Evolutionary conservation across 2,113 vertebrate genomes (phyloP), one percentile per base, ranked within the genome.

Genomic region (Naja naja): DNA sequence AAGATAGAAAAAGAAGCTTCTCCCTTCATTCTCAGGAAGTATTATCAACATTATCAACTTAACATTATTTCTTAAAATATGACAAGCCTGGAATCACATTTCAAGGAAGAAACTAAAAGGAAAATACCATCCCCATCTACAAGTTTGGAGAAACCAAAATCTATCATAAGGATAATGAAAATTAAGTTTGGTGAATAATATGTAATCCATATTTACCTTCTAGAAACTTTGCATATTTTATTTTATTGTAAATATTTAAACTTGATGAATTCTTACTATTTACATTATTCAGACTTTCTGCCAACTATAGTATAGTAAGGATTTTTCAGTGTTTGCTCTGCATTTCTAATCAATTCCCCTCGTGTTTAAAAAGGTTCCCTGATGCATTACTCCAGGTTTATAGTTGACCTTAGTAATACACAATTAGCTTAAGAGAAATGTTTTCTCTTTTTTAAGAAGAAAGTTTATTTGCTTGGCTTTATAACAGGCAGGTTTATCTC

Each of bases 341-440:
- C 93, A 74, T 52, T 96, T 92, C 47, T 92, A 96, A 95, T 96
- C 96, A 95, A 94, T 8, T 56, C 4, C 11, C 54, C 20, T 20
- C 9, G 39, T 30, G 2, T 45, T 94, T 85, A 92, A 93, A 85
- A 8, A 30, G n/a, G 92, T 92, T 96, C 89, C 55, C 93, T n/a
- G 16, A 91, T 53, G 85, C 49, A 81, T 34, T 94, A 69, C 3
- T 95, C 86, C 74, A 39, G 39, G 91, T 86, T 95, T 96, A 94
- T 18, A 90, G 47, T 34, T 45, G 91, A 49, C 39, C 93, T 93
- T 95, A 91, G 5, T 90, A 94, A 94, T 0, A 92, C 30, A 47
- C 60, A 92, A 85, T 88, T 96, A 94, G 90, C 60, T 95, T 53
- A 95, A 95, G 86, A 95, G 89, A 91, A 95, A 90, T 91, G 92